phyloP scores from a whole-genome alignment of 2,113 vertebrate genomes.

The Thoracochromis brauschi region DNA sequence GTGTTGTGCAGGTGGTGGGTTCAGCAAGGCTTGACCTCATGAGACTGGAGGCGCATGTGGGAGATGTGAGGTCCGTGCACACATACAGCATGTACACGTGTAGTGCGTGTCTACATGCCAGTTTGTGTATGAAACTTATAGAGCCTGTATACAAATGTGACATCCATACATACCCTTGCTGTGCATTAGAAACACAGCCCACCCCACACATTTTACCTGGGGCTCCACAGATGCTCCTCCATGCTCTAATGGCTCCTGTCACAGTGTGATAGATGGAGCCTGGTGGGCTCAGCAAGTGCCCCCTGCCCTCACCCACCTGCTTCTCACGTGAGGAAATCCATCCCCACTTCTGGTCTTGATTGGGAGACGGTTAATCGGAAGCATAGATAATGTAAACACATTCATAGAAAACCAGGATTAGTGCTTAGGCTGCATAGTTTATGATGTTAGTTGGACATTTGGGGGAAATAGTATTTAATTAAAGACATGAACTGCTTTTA shows the following conservation, averaged over 20 bases:
- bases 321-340: constrained; percentile 24
- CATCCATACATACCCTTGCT: constrained; percentile 48
- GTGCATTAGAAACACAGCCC: constrained; percentile 17
- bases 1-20: background rate
- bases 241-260: constrained; percentile 66
- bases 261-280: constrained; percentile 68
- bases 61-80: background rate
- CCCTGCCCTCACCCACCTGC: constrained; percentile 51
- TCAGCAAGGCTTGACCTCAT: background rate
- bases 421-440: background rate
- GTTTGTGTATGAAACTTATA: background rate
- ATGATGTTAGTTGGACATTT: background rate
- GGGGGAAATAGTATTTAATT: background rate
- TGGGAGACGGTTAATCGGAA: background rate
- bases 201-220: constrained; percentile 28
- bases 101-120: background rate
- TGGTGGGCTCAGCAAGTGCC: constrained; percentile 29
- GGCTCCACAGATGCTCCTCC: constrained; percentile 60
- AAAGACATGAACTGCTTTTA: background rate
- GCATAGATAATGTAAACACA: background rate
- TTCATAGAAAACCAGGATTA: background rate
- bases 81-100: background rate
- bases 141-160: constrained; percentile 27
- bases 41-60: background rate
- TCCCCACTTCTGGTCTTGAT: background rate